These are phyloP conservation scores for Sebastes cheni DNA, from an alignment of 2,797 vertebrate species.

Conservation along the genomic window DNA sequence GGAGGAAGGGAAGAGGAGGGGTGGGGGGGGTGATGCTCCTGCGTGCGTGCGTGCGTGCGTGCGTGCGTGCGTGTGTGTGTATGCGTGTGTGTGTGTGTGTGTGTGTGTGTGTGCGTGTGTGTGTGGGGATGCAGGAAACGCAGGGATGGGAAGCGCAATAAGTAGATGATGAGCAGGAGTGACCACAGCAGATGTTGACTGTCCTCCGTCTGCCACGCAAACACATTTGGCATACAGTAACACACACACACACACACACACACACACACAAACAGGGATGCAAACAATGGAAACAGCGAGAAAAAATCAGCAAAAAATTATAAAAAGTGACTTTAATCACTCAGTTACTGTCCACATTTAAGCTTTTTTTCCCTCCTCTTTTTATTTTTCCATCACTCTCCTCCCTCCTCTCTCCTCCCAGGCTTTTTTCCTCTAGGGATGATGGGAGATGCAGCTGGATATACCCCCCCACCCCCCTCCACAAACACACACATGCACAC, in stretches of 20 bases:
- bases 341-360: slow-evolving; percentile 15
- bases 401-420: slow-evolving; percentile 19
- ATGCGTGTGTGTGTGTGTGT: neutral
- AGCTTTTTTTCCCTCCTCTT: neutral
- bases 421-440: slow-evolving; percentile 54
- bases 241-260: slow-evolving; percentile 7
- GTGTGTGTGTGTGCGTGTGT: neutral
- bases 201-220: slow-evolving; percentile 34
- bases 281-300: neutral
- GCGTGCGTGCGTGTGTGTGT: neutral
- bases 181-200: slow-evolving; percentile 62
- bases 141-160: slow-evolving; percentile 1
- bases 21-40: neutral
- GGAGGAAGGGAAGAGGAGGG: neutral
- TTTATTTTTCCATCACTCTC: neutral
- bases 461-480: neutral
- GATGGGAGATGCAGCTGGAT: slow-evolving; percentile 73
- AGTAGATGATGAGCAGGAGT: slow-evolving; percentile 50
- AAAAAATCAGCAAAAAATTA: neutral
- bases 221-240: neutral
- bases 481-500: neutral
- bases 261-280: neutral
- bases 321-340: slow-evolving; percentile 1
- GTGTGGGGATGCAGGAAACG: neutral
- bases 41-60: neutral